Evolutionary conservation across 2,888 invertebrate species (phyloP), one percentile per base, ranked within the genome.

Genomic region (Athalia cordata): DNA sequence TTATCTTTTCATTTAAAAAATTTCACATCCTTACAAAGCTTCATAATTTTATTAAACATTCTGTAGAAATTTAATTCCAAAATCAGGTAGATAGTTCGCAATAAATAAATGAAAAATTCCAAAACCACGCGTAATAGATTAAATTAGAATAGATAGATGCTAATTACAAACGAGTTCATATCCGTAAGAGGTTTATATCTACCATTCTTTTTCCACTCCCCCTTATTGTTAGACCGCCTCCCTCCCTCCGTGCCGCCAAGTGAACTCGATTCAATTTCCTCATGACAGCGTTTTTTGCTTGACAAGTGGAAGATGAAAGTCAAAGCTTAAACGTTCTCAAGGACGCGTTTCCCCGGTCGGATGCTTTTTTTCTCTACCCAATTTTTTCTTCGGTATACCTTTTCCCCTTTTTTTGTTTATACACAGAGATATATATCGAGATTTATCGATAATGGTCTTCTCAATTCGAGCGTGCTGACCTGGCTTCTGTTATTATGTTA

Each of bases 231-330:
- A n/a, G 43, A 29, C 45, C 8, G 7, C 55, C 68, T 55, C 68
- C 43, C 11, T 47, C 50, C 50, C 11, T 43, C 29, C 68, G 43
- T 2, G 52, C 11, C 3, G 6, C 52, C 43, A 61, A 61, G 6
- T 5, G 55, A 68, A 52, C 55, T 68, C 68, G 52, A 68, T 68
- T 68, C 68, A 15, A 68, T 68, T 68, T 55, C 29, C 68, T 43
- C 4, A 11, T 43, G 68, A 55, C 68, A 68, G 50, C 15, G 52
- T n/a, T 68, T 68, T 55, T 29, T 55, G 29, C 68, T n/a, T 55
- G 68, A 68, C 68, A 52, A 68, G 52, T 55, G 55, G 43, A 68
- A 68, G 68, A 68, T 68, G 68, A 68, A 68, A 68, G 68, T 68
- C 68, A 55, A 68, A 68, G 15, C 68, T 68, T 68, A 68, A 68